Evolutionary conservation across 2,888 invertebrate genomes (phyloP).

Genomic region (Altica lythri): DNA sequence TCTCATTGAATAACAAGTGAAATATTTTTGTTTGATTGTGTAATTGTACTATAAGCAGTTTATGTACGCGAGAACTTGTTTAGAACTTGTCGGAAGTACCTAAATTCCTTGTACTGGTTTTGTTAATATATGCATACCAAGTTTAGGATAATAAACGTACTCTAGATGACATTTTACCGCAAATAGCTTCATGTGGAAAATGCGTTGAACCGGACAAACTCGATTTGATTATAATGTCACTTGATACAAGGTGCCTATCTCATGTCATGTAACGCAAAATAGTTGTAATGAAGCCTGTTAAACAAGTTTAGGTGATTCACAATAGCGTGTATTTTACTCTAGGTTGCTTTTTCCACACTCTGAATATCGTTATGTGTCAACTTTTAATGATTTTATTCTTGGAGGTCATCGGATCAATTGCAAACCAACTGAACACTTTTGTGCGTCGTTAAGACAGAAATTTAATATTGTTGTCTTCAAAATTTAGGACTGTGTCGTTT

Average conservation of each 20-base stretch:
- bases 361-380: slow-evolving; percentile 40
- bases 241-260: slow-evolving; percentile 48
- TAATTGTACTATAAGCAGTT: slow-evolving; percentile 5
- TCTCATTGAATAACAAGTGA: neutral
- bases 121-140: slow-evolving; percentile 32
- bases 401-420: slow-evolving; percentile 38
- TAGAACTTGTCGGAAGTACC: slow-evolving; percentile 43
- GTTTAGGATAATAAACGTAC: slow-evolving; percentile 41
- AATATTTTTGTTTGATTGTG: neutral
- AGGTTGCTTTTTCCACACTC: slow-evolving; percentile 35
- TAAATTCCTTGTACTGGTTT: slow-evolving; percentile 41
- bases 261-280: slow-evolving; percentile 43
- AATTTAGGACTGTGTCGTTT: slow-evolving; percentile 17
- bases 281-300: slow-evolving; percentile 45
- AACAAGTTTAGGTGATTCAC: slow-evolving; percentile 45
- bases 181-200: slow-evolving; percentile 40
- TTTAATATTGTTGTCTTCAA: slow-evolving; percentile 20
- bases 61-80: slow-evolving; percentile 37
- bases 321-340: slow-evolving; percentile 35
- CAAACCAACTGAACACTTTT: slow-evolving; percentile 35
- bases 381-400: slow-evolving; percentile 35
- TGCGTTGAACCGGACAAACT: slow-evolving; percentile 50
- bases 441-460: slow-evolving; percentile 15
- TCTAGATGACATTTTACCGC: slow-evolving; percentile 45
- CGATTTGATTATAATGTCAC: slow-evolving; percentile 48